Evolutionary conservation across 2,797 vertebrate genomes (phyloP).

Genomic region (Epinephelus awoara): DNA sequence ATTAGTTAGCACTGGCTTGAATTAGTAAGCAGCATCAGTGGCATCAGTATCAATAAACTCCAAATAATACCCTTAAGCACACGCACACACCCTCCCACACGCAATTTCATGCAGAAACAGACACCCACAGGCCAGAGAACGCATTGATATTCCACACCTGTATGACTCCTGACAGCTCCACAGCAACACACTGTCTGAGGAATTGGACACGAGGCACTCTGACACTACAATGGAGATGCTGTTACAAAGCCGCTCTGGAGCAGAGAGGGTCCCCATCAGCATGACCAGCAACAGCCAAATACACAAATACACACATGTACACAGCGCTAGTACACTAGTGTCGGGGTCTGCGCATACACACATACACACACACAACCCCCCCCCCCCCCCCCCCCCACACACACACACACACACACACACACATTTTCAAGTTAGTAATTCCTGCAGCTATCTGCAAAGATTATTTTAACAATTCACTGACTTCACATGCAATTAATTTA

Average conservation of each 20-base stretch:
- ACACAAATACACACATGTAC: constrained; percentile 53
- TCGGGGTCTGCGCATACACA: constrained; percentile 3
- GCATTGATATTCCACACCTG: constrained; percentile 82
- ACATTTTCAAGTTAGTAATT: constrained; percentile 6
- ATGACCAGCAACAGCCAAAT: constrained; percentile 53
- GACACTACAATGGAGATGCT: constrained; percentile 74
- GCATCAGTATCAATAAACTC: constrained; percentile 19
- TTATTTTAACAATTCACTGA: constrained; percentile 22
- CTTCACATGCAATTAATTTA: constrained; percentile 5
- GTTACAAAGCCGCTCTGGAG: constrained; percentile 71
- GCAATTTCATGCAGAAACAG: constrained; percentile 61
- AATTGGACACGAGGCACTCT: constrained; percentile 75
- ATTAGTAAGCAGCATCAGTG: not conserved
- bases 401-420: constrained; percentile 17
- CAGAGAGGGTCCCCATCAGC: constrained; percentile 72
- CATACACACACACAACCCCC: constrained; percentile 21
- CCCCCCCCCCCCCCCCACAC: too few relatives aligned
- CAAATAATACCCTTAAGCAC: constrained; percentile 25
- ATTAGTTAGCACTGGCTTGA: not conserved
- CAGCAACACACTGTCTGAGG: constrained; percentile 76
- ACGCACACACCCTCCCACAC: constrained; percentile 27
- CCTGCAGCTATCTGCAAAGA: constrained; percentile 5
- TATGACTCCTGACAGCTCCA: constrained; percentile 77
- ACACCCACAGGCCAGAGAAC: constrained; percentile 67
- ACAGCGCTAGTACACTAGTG: constrained; percentile 23